These are phyloP conservation scores for Leontopithecus rosalia DNA, from an alignment of 2,797 vertebrate genomes.

Conservation along the genomic window DNA sequence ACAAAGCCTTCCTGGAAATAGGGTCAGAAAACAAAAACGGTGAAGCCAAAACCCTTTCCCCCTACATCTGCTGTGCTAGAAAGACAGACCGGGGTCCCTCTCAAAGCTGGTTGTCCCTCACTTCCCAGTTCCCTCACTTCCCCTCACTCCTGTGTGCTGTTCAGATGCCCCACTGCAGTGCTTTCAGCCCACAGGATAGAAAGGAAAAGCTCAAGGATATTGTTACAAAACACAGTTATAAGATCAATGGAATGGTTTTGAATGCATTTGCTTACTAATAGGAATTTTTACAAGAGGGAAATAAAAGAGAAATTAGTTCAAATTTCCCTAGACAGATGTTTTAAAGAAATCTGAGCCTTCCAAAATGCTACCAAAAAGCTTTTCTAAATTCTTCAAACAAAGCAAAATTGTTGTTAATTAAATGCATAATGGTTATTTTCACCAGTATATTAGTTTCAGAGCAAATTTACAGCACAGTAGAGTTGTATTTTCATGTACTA, in stretches of 20 bases:
- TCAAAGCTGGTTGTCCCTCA: not conserved
- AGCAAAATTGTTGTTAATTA: slow-evolving; percentile 71
- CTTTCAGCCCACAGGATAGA: not conserved
- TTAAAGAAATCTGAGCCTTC: slow-evolving; percentile 66
- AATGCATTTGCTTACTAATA: slow-evolving; percentile 60
- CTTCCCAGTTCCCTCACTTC: not conserved
- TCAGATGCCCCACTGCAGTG: not conserved
- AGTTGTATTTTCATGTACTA: slow-evolving; percentile 28
- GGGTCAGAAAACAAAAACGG: not conserved
- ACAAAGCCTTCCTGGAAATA: not conserved
- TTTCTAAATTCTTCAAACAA: slow-evolving; percentile 59
- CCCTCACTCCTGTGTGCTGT: not conserved
- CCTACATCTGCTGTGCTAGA: not conserved
- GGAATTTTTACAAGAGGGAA: slow-evolving; percentile 61
- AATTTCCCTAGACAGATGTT: slow-evolving; percentile 71
- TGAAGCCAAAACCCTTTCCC: not conserved
- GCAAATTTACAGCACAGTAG: slow-evolving; percentile 38
- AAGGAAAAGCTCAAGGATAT: slow-evolving; percentile 21
- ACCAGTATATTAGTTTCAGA: slow-evolving; percentile 56
- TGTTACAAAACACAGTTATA: slow-evolving; percentile 62
- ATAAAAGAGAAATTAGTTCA: slow-evolving; percentile 70
- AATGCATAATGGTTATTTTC: slow-evolving; percentile 64
- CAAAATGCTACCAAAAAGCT: slow-evolving; percentile 60
- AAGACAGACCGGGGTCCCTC: not conserved
- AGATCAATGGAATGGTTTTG: slow-evolving; percentile 62